Percentiles rank a stretch among this genome's conserved stretches.
These are phyloP conservation scores for Narcine bancroftii DNA, from an alignment of 2,113 vertebrate species.

Conservation along the genomic window DNA sequence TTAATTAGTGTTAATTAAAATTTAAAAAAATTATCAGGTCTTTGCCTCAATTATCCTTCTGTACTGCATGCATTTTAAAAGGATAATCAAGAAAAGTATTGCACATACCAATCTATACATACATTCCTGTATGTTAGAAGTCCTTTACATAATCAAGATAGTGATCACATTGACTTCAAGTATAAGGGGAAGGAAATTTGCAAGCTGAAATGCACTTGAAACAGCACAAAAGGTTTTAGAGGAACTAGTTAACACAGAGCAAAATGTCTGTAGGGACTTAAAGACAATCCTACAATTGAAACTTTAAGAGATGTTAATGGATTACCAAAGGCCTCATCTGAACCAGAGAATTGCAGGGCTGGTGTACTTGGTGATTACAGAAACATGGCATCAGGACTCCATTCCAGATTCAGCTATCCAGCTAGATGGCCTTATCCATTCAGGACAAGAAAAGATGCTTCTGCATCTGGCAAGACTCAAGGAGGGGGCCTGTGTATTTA, in stretches of 20 bases:
- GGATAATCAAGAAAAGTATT: background rate
- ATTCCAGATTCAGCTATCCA: too few species aligned
- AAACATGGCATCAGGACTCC: too few species aligned
- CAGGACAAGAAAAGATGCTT: too few species aligned
- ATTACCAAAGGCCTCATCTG: too few species aligned
- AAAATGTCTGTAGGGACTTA: background rate
- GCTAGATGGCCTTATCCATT: too few species aligned
- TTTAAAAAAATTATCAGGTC: background rate
- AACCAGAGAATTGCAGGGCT: too few species aligned
- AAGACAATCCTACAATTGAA: background rate
- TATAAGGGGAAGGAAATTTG: background rate
- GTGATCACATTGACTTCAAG: background rate
- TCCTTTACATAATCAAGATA: background rate
- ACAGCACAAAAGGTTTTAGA: background rate
- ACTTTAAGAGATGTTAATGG: background rate
- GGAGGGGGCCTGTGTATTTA: too few species aligned
- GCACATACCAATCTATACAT: background rate
- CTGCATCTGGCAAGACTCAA: too few species aligned
- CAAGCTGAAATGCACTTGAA: background rate
- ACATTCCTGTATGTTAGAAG: background rate
- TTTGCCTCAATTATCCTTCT: background rate
- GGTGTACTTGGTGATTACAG: too few species aligned
- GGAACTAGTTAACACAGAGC: too few species aligned
- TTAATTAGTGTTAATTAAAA: background rate
- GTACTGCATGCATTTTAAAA: background rate